Evolutionary conservation across 1,140 invertebrate genomes (phyloP), one percentile per base, ranked within the genome.

Genomic region (Battus philenor): DNA sequence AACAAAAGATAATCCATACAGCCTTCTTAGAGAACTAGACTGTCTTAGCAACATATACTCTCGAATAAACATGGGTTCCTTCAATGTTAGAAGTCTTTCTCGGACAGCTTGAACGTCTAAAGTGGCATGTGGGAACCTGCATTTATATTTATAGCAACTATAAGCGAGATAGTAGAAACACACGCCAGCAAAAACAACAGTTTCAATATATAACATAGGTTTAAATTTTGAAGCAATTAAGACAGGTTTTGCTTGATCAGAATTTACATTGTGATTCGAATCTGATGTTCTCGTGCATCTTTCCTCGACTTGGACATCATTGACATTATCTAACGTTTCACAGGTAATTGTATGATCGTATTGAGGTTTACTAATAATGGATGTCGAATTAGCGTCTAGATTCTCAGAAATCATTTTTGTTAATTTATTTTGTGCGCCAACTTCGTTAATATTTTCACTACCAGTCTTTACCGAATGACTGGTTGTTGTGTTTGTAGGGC

Each of bases 101-200:
- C 20, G 51, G 0, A 78, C 33, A 7, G 44, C 31, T 0, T 22
- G 18, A 4, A 16, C 4, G 4, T 44, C 36, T 0, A 58, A 36
- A 4, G 30, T 5, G 0, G 34, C 15, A 13, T 83, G 79, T 1
- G 48, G 47, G 24, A 57, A 79, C 7, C 47, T 44, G 30, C 77
- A 81, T 1, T n/a, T 24, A 9, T 8, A 17, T 15, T 65, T 63
- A 5, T 67, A 68, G 38, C 79, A 84, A 10, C 13, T 54, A 0
- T 44, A 46, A 8, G 50, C 18, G 0, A 77, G 9, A 52, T 80
- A 64, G 31, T 59, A 80, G 27, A 70, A 64, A 38, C 79, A 83
- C 7, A 68, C 32, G 1, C 59, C 56, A 31, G 34, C 50, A 9
- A 80, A 78, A 0, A 78, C 15, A 0, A 15, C 0, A 36, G 63